phyloP scores from a whole-genome alignment of 64 coral and sea anemone genomes.

The Porites lutea region DNA sequence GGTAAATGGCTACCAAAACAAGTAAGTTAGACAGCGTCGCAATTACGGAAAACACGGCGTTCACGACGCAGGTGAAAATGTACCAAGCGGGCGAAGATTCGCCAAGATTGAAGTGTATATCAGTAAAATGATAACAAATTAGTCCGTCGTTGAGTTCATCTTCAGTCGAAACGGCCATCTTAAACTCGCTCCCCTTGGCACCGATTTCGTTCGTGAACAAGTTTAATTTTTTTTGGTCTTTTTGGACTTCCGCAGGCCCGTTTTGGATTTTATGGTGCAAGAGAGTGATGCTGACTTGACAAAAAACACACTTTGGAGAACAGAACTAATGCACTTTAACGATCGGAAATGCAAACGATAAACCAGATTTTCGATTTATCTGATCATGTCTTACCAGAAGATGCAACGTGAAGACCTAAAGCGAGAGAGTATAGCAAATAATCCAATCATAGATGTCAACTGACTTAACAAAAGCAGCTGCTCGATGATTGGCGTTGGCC shows the following conservation, averaged over 20 bases:
- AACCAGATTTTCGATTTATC: too few relatives aligned
- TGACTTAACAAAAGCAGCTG: too few relatives aligned
- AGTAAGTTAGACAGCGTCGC: constrained; percentile 6
- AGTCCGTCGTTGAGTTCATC: background rate
- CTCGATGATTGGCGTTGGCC: background rate
- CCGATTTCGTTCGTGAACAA: background rate
- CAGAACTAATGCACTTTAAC: too few relatives aligned
- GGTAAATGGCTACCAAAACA: background rate
- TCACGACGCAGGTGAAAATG: constrained; percentile 27
- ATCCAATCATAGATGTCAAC: too few relatives aligned
- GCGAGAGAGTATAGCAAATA: too few relatives aligned
- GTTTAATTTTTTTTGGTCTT: background rate
- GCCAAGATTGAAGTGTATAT: background rate
- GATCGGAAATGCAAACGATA: too few relatives aligned
- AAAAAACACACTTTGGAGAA: too few relatives aligned
- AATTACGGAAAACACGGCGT: background rate
- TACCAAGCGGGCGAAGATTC: constrained; percentile 14
- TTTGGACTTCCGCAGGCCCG: background rate
- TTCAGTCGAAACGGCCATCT: background rate
- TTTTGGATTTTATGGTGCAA: too few relatives aligned
- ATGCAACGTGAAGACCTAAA: too few relatives aligned
- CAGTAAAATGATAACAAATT: constrained; percentile 27
- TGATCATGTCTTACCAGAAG: too few relatives aligned
- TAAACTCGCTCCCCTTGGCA: background rate
- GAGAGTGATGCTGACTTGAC: too few relatives aligned